phyloP scores from a whole-genome alignment of 2,888 invertebrate species.

The Cataglyphis livida region DNA sequence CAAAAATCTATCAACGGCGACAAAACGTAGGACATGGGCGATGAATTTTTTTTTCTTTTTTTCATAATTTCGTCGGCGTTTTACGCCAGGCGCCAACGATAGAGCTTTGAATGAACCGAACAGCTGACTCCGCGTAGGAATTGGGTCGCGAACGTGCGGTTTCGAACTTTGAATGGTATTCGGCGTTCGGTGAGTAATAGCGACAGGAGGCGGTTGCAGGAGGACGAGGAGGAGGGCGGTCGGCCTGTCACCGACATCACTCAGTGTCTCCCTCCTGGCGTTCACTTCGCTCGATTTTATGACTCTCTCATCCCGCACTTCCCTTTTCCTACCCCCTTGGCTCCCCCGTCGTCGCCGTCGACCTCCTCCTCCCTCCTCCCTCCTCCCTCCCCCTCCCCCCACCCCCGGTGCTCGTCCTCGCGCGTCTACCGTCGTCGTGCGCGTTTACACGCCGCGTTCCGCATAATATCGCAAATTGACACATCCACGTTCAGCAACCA shows the following conservation, averaged over 20 bases:
- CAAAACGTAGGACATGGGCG: background rate
- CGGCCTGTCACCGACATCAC: constrained; percentile 82
- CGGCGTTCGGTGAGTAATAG: constrained; percentile 82
- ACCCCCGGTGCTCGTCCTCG: constrained; percentile 31
- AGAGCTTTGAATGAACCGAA: constrained; percentile 77
- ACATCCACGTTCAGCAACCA: constrained; percentile 52
- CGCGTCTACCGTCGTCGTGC: constrained; percentile 51
- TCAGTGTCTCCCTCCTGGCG: constrained; percentile 78
- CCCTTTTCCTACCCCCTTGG: constrained; percentile 56
- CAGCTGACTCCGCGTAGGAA: constrained; percentile 81
- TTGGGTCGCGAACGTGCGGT: constrained; percentile 83
- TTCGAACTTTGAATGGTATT: constrained; percentile 83
- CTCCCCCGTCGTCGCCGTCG: constrained; percentile 39
- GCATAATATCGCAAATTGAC: constrained; percentile 65
- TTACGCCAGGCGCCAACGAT: constrained; percentile 65
- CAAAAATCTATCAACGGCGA: background rate
- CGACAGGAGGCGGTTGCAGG: constrained; percentile 75
- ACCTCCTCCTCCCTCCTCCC: constrained; percentile 40
- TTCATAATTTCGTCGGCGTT: constrained; percentile 61
- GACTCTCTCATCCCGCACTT: constrained; percentile 75
- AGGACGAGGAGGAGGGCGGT: constrained; percentile 70
- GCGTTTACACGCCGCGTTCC: constrained; percentile 54
- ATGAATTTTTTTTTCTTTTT: background rate
- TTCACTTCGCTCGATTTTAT: constrained; percentile 81
- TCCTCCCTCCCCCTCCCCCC: constrained; percentile 32